Evolutionary conservation across 2,888 invertebrate species (phyloP).

Genomic region (Nemapogon koenigi): DNA sequence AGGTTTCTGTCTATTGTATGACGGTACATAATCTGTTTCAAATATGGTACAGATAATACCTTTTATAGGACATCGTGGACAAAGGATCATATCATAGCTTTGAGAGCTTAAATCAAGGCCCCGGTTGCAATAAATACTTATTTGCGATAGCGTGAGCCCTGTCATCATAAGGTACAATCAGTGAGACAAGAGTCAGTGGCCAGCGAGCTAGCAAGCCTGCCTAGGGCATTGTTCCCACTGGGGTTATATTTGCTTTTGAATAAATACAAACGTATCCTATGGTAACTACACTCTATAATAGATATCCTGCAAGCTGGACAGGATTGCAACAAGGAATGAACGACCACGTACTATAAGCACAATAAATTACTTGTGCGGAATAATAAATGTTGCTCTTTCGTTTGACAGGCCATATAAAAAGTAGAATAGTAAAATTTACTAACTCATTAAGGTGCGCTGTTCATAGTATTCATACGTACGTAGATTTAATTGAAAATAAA

Average conservation of each 20-base stretch:
- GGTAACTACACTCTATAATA: slow-evolving; percentile 3
- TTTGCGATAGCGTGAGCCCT: slow-evolving; percentile 50
- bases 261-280: slow-evolving; percentile 6
- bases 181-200: slow-evolving; percentile 27
- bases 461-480: too few species aligned
- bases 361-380: slow-evolving; percentile 1
- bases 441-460: too few species aligned
- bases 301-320: slow-evolving; percentile 1
- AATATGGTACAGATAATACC: too few species aligned
- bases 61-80: slow-evolving; percentile 7
- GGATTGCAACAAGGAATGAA: slow-evolving; percentile 6
- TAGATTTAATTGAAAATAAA: too few species aligned
- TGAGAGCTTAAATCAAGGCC: slow-evolving; percentile 25
- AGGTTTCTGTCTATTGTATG: too few species aligned
- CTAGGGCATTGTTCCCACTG: slow-evolving; percentile 48
- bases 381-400: slow-evolving; percentile 2
- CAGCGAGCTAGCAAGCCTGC: slow-evolving; percentile 29
- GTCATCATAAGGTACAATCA: slow-evolving; percentile 63
- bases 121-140: slow-evolving; percentile 55
- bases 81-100: slow-evolving; percentile 16
- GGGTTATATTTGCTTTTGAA: slow-evolving; percentile 27
- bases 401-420: too few species aligned
- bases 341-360: slow-evolving; percentile 3
- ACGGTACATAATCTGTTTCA: too few species aligned
- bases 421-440: too few species aligned